Conservation (phyloP, 2,888 invertebrate genomes). For the Dasypogon diadema region DNA sequence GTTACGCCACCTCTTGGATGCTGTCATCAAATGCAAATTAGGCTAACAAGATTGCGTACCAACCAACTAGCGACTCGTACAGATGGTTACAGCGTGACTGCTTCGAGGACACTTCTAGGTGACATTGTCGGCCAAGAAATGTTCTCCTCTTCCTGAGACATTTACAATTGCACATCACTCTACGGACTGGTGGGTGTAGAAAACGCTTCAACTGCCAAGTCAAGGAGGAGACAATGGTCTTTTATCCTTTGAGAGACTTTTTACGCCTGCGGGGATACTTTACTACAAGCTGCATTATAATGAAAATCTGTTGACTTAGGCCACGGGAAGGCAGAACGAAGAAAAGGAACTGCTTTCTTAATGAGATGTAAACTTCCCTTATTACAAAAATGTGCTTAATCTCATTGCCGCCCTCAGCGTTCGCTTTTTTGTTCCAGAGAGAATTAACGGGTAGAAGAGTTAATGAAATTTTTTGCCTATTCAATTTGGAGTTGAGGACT, state of each 20-base stretch:
- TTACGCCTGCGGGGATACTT: not conserved
- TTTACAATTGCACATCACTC: not conserved
- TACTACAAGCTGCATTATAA: not conserved
- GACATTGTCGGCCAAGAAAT: not conserved
- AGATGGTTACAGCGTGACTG: not conserved
- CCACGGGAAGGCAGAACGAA: not conserved
- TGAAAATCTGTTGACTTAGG: not conserved
- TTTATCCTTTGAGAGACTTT: conserved; percentile 3
- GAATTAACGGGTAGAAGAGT: too few species aligned
- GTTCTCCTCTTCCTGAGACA: not conserved
- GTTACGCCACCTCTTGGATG: not conserved
- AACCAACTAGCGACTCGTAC: not conserved
- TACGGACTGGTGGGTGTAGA: not conserved
- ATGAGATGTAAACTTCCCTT: not conserved
- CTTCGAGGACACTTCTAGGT: not conserved
- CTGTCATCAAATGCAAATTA: not conserved
- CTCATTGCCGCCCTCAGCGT: too few species aligned
- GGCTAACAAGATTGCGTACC: not conserved
- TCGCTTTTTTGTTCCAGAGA: too few species aligned
- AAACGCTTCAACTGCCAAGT: not conserved
- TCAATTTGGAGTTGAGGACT: too few species aligned
- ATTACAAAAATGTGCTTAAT: too few species aligned
- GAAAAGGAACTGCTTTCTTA: not conserved
- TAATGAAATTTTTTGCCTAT: too few species aligned
- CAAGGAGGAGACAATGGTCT: not conserved